Evolutionary conservation across 2,888 invertebrate species (phyloP), one percentile per base, ranked within the genome.

Genomic region (Thereva nobilitata): DNA sequence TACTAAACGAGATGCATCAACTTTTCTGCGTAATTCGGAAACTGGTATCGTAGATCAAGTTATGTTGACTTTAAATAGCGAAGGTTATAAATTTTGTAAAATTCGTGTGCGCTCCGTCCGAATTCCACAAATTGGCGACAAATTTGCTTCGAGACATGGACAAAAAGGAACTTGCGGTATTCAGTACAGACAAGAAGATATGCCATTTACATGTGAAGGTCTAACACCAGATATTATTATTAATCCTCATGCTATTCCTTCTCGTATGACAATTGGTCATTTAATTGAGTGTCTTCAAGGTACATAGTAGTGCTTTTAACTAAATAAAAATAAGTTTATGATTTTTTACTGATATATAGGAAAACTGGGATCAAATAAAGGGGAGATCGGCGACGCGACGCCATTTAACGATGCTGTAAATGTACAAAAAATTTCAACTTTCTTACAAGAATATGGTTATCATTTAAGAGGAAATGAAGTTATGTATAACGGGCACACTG

Each of bases 191-290:
- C 96, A 96, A 82, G 97, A 97, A 84, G 95, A 96, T 76, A 95
- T 96, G 95, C 92, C 93, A 1, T 96, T 96, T 77, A 93, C 95
- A 0, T 92, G 92, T 76, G 99, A 99, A 83, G 99, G 99, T 0
- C 83, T 99, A 35, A 94, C 97, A 8, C 99, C 99, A 0, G 99
- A 99, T 80, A 97, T 99, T 76, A 98, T 99, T 75, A 98, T 99
- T 78, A 99, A 99, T 82, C 99, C 99, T 55, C 99, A 99, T 79
- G 99, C 99, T 80, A 97, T 99, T 79, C 99, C 99, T 63, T 97
- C 97, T 74, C 96, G 99, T 89, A 99, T 99, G 99, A 99, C 99
- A 78, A 97, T 99, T 86, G 99, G 99, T 82, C 99, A 99, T 86
- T 97, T 99, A 86, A 99, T 99, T 82, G 99, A 99, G 82, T 99